These are phyloP conservation scores for Amphimedon queenslandica DNA, from an alignment of 37 sponge, comb jelly and placozoan species.

Conservation along the genomic window DNA sequence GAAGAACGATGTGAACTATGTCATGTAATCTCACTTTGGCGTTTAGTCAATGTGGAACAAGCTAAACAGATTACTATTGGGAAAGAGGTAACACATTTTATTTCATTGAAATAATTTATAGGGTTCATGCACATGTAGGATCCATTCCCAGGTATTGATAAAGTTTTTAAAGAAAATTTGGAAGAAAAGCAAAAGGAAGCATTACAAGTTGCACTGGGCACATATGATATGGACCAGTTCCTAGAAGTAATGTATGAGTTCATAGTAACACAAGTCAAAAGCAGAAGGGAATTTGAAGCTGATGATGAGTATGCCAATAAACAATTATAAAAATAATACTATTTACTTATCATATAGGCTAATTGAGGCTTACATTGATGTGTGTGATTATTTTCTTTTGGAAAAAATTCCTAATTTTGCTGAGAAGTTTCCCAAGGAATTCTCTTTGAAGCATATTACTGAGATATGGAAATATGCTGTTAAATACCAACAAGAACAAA, in stretches of 20 bases:
- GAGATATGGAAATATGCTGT: slow-evolving; percentile 1
- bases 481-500: slow-evolving; percentile 1
- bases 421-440: background rate
- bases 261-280: slow-evolving; percentile 2
- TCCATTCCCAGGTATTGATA: background rate
- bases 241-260: slow-evolving; percentile 7
- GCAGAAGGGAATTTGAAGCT: background rate
- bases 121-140: background rate
- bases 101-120: background rate
- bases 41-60: background rate
- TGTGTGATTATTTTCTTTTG: slow-evolving; percentile 2
- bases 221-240: slow-evolving; percentile 3
- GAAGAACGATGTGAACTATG: background rate
- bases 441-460: background rate
- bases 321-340: background rate
- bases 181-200: background rate
- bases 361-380: background rate
- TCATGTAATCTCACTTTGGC: slow-evolving; percentile 1
- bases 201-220: background rate
- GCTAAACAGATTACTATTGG: background rate
- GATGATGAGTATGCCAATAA: slow-evolving; percentile 2
- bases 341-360: background rate
- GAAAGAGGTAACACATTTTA: background rate
- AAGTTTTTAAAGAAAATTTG: background rate
- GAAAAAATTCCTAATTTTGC: background rate